A percentile compares a stretch with the other conserved stretches of the same genome.
Evolutionary conservation across 2,888 invertebrate species (phyloP).

Genomic region (Piscicola geometra): DNA sequence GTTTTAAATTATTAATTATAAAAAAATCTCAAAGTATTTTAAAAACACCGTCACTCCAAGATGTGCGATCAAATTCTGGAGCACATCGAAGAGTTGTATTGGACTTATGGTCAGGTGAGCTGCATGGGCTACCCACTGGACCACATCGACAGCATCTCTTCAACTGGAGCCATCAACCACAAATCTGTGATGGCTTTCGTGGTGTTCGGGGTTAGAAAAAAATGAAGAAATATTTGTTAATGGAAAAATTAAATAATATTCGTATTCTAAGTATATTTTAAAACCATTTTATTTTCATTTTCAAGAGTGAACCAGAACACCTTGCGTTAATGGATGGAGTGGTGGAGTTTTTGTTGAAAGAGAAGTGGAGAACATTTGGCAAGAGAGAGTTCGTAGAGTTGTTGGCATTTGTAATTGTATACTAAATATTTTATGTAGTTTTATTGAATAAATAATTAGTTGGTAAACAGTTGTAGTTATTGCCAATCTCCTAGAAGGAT

Average conservation of each 20-base stretch:
- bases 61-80: slow-evolving; percentile 96
- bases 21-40: no score
- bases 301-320: slow-evolving; percentile 85
- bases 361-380: slow-evolving; percentile 96
- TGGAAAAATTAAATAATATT: no score
- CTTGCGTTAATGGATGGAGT: slow-evolving; percentile 89
- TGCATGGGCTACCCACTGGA: slow-evolving; percentile 93
- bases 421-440: no score
- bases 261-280: no score
- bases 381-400: slow-evolving; percentile 41
- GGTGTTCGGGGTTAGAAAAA: slow-evolving; percentile 87
- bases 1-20: no score
- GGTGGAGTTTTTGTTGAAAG: slow-evolving; percentile 83
- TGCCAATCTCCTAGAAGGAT: no score
- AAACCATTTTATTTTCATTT: no score
- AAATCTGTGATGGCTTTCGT: slow-evolving; percentile 90
- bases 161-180: slow-evolving; percentile 73
- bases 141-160: slow-evolving; percentile 84
- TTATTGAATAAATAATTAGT: no score
- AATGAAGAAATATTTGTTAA: no score
- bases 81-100: slow-evolving; percentile 90
- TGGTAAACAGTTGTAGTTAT: no score
- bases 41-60: no score
- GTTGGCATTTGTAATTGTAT: no score
- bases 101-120: slow-evolving; percentile 90